Evolutionary conservation across 2,888 invertebrate genomes (phyloP).

Genomic region (Coelopa pilipes): DNA sequence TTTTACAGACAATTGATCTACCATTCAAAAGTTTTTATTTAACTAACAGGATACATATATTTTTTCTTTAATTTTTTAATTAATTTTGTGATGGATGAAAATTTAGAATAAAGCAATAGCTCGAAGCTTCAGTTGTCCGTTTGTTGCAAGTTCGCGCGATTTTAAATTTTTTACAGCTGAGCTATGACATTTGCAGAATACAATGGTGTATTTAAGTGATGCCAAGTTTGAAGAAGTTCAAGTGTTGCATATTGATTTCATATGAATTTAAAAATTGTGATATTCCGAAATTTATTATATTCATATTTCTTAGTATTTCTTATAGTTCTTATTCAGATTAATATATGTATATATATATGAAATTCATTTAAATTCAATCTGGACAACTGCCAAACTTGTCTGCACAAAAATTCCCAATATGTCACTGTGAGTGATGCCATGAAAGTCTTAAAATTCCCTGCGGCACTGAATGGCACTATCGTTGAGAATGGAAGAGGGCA

Average conservation of each 20-base stretch:
- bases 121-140: neutral
- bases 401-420: neutral
- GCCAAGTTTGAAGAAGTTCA: neutral
- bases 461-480: no score
- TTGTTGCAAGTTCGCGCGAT: neutral
- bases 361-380: neutral
- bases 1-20: neutral
- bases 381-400: neutral
- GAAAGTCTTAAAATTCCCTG: neutral
- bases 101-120: neutral
- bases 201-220: no score
- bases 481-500: neutral
- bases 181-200: conserved; percentile 1
- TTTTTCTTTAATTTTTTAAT: neutral
- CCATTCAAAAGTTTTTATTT: neutral
- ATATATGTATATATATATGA: no score
- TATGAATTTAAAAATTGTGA: neutral
- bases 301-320: neutral
- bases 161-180: conserved; percentile 4
- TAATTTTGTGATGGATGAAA: neutral
- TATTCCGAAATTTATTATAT: neutral
- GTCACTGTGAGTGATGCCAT: neutral
- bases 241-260: neutral
- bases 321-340: neutral
- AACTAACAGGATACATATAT: no score